Evolutionary conservation across 2,113 vertebrate genomes (phyloP), one percentile per base, ranked within the genome.

Genomic region (Gymnobelideus leadbeateri): DNA sequence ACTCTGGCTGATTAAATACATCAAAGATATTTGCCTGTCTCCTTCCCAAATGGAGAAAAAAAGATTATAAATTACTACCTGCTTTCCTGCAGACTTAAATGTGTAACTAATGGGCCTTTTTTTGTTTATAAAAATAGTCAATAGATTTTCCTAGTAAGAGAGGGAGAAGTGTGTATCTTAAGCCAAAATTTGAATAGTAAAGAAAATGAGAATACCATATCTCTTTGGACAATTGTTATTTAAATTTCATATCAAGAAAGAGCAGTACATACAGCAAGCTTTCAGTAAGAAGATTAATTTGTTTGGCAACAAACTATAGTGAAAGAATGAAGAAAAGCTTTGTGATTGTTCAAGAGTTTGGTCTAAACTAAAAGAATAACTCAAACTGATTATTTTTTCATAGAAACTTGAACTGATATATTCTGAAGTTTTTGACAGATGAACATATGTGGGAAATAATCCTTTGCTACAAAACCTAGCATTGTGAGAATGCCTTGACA

Each of bases 201-300:
- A 52, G 89, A 61, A 96, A 92, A 84, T 53, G 0, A 51, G 21
- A 84, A 93, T n/a, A 14, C 37, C 43, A 47, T 16, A 91, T 92
- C 49, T 89, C 77, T 52, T 92, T 51, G 90, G 68, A 89, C 12
- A 24, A 3, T 91, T 51, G 90, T 28, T 3, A 52, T 55, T 97
- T 93, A 96, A 68, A 93, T 84, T 68, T 24, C 31, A 50, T 91
- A 46, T 94, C 55, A 96, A 51, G 46, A 89, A 92, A 94, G 31
- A 61, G 2, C 7, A 19, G 68, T 26, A 49, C 54, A 26, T 68
- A 50, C 9, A 90, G 43, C 4, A 96, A 47, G 25, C 57, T 97
- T 93, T 96, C 1, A 84, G 19, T 84, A 16, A 52, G 54, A 91
- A 95, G 31, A 37, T 91, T 91, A 68, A 54, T 96, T 95, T 96